Percentiles rank a stretch among this genome's conserved stretches.
Conservation (phyloP, 2,888 invertebrate genomes). For the Nesidiocoris tenuis region DNA sequence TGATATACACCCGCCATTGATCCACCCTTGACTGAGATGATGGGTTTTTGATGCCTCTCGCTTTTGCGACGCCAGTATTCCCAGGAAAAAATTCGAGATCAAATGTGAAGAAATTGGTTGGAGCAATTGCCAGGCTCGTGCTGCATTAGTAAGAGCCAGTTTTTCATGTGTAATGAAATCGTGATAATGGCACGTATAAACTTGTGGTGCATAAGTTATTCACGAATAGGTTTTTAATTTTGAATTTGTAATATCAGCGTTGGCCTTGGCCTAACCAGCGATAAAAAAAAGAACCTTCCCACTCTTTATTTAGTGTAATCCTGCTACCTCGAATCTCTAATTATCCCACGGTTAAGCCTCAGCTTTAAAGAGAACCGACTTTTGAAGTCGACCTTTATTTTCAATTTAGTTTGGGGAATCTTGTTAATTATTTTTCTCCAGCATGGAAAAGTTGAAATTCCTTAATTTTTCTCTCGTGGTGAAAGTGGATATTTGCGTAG, state of each 20-base stretch:
- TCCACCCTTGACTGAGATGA: conserved; percentile 15
- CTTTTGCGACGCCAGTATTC: neutral
- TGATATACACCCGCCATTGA: conserved; percentile 28
- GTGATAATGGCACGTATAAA: too few species aligned
- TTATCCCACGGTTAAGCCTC: neutral
- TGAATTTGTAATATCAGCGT: too few species aligned
- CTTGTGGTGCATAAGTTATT: too few species aligned
- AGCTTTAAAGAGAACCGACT: neutral
- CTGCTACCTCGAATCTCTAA: neutral
- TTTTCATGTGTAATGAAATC: too few species aligned
- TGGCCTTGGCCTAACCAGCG: too few species aligned
- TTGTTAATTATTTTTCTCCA: neutral
- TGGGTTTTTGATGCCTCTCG: conserved; percentile 29
- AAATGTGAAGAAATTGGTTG: too few species aligned
- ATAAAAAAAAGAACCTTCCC: too few species aligned
- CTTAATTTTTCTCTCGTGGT: too few species aligned
- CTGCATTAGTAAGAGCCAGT: neutral
- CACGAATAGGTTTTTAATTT: too few species aligned
- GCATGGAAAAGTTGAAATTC: too few species aligned
- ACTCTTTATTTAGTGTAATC: neutral
- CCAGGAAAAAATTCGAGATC: neutral
- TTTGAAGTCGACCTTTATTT: neutral
- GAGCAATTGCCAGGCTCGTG: neutral
- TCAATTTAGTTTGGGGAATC: neutral
- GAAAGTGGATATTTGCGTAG: too few species aligned